Conservation (phyloP, 2,113 vertebrate species). For the Corythoichthys haematopterus region DNA sequence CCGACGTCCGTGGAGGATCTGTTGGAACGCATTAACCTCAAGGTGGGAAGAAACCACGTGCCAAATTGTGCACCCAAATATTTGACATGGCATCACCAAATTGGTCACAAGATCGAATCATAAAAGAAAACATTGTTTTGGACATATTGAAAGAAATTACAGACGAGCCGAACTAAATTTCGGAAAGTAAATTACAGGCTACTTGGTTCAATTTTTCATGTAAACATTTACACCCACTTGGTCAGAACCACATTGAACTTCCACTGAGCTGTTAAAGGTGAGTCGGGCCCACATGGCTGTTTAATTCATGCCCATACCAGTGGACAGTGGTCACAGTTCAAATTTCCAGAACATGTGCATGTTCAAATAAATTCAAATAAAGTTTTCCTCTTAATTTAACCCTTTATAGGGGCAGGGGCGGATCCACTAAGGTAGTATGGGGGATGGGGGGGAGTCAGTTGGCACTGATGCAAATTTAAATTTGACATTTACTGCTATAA, state of each 20-base stretch:
- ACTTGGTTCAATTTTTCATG: neutral
- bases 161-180: constrained; percentile 32
- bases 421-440: too few relatives aligned
- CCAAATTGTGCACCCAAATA: neutral
- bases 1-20: constrained; percentile 95
- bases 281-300: constrained; percentile 2
- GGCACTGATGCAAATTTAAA: too few relatives aligned
- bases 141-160: constrained; percentile 12
- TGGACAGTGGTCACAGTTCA: neutral
- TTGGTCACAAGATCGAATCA: constrained; percentile 2
- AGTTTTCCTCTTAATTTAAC: too few relatives aligned
- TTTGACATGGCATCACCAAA: neutral
- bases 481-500: too few relatives aligned
- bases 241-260: constrained; percentile 30
- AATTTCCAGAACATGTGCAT: too few relatives aligned
- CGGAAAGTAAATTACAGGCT: constrained; percentile 32
- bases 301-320: neutral
- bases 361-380: too few relatives aligned
- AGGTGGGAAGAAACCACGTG: constrained; percentile 66
- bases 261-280: constrained; percentile 6
- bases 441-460: too few relatives aligned
- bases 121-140: constrained; percentile 18
- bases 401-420: too few relatives aligned
- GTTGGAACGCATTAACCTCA: constrained; percentile 91
- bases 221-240: constrained; percentile 48